phyloP scores from a whole-genome alignment of 2,113 vertebrate species.

The Melanostigma gelatinosum region DNA sequence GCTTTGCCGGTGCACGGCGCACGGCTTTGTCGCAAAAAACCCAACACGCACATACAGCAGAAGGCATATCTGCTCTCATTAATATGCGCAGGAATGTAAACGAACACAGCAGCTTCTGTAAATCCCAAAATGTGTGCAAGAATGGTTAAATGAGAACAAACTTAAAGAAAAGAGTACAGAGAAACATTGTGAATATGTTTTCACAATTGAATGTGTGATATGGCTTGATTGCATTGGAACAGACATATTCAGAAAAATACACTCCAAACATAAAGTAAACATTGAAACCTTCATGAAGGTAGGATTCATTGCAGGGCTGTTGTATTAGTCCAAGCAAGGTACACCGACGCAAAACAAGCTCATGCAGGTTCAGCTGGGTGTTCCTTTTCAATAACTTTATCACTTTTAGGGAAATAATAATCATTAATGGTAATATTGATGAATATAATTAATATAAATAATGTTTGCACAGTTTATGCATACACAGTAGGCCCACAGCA shows the following conservation, averaged over 20 bases:
- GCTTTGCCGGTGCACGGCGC: constrained; percentile 37
- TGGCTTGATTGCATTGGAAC: neutral
- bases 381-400: no score
- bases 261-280: neutral
- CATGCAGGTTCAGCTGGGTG: no score
- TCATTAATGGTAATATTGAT: no score
- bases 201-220: neutral
- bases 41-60: neutral
- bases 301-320: no score
- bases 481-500: no score
- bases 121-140: neutral
- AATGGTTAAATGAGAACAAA: neutral
- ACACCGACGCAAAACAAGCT: no score
- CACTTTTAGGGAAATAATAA: no score
- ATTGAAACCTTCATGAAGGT: neutral
- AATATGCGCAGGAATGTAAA: neutral
- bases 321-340: no score
- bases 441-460: no score
- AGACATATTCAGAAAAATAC: neutral
- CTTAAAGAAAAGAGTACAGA: neutral
- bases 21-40: constrained; percentile 29
- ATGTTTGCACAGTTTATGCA: no score
- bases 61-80: neutral
- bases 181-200: neutral
- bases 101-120: neutral